Conservation (phyloP, 2,888 invertebrate genomes). For the Rambutsinella grinnellia region DNA sequence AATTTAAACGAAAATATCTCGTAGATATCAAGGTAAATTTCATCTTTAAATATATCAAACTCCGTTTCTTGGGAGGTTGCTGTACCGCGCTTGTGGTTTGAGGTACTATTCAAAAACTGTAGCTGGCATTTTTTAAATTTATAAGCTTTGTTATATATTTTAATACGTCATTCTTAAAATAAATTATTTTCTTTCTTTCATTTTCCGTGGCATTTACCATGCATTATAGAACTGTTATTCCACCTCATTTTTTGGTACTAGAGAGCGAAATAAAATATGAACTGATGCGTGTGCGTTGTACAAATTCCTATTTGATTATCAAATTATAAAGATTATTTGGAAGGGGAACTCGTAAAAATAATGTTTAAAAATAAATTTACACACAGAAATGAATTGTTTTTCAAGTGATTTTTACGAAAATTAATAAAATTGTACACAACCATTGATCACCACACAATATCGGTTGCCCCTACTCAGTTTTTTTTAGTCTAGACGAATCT, state of each 20-base stretch:
- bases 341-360: too few relatives aligned
- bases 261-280: neutral
- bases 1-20: too few relatives aligned
- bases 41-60: conserved; percentile 29
- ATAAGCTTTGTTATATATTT: neutral
- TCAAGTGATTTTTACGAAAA: too few relatives aligned
- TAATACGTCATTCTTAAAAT: conserved; percentile 1
- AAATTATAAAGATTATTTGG: too few relatives aligned
- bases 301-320: too few relatives aligned
- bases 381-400: too few relatives aligned
- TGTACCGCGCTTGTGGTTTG: neutral
- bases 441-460: neutral
- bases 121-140: too few relatives aligned
- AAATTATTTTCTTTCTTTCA: neutral
- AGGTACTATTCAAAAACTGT: conserved; percentile 19
- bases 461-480: neutral
- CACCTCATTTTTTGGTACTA: neutral
- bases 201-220: neutral
- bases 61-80: conserved; percentile 48
- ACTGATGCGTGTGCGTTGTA: neutral
- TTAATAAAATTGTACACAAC: neutral
- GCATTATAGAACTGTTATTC: neutral
- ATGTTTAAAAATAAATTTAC: neutral
- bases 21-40: too few relatives aligned
- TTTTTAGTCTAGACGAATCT: neutral